Evolutionary conservation across 2,888 invertebrate species (phyloP), one percentile per base, ranked within the genome.

Genomic region (Oxycera nigricornis): DNA sequence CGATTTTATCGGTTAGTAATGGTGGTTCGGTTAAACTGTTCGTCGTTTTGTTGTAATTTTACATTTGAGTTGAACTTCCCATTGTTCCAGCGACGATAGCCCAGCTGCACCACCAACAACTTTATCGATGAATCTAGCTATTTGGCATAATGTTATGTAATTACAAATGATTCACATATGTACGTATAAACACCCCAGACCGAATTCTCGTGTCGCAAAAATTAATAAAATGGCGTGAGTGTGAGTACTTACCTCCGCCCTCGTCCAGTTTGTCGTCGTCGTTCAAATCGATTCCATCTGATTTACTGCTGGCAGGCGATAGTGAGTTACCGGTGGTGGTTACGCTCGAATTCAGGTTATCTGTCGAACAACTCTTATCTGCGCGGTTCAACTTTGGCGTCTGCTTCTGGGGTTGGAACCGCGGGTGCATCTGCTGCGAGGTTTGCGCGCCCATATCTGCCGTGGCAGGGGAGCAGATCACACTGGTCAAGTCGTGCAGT

Each of bases 261-360:
- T 76, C 76, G 35, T 73, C 74, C 24, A 76, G 30, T 67, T 72
- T 67, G 59, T 73, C 55, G 35, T 72, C 68, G 9, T 61, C 52
- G n/a, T 61, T 65, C 9, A 75, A 75, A 59, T 72, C 55, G 41
- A 73, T 57, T 31, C 61, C 59, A 6, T 73, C 73, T 31, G 28
- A 22, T 2, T 41, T 30, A 22, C 70, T 65, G 59, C 74, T 75
- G 9, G 17, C 26, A 7, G 73, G 50, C 9, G 76, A 76, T 39
- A 76, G 61, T n/a, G 76, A 76, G 61, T 75, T 75, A 9, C 55
- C 70, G 46, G 26, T 70, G 24, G 59, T 76, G 24, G 57, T 76
- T 20, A 75, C 68, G 61, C 72, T 75, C 17, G 72, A 67, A 72
- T 72, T 62, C 20, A 67, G 67, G 35, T 74, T 76, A 65, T 76